These are phyloP conservation scores for Centrocercus urophasianus DNA, from an alignment of 2,113 vertebrate species.

Conservation along the genomic window DNA sequence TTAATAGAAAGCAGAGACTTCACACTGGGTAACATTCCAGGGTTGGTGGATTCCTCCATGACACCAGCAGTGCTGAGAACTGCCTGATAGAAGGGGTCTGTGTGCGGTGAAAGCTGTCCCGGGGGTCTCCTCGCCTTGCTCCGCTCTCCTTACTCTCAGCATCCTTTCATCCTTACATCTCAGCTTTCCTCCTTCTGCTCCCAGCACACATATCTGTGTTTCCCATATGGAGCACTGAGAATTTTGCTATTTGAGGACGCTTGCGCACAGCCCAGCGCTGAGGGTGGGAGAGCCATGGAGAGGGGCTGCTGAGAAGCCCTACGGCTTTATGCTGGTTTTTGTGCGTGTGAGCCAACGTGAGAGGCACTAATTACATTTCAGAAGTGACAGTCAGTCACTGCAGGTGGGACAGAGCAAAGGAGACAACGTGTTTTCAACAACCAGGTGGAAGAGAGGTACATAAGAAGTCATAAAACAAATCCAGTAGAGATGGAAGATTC, in stretches of 20 bases:
- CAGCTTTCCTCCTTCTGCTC: not conserved
- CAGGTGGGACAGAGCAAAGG: not conserved
- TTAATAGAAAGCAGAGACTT: conserved; percentile 1
- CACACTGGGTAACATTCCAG: not conserved
- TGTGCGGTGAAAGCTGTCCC: rapidly evolving
- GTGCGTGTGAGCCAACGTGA: not conserved
- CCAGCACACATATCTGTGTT: not conserved
- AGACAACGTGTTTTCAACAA: not conserved
- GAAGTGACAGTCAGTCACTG: not conserved
- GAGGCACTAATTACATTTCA: not conserved
- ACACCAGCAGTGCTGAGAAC: not conserved
- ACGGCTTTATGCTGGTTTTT: not conserved
- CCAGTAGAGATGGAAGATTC: not conserved
- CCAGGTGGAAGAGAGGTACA: not conserved
- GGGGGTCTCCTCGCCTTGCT: not conserved
- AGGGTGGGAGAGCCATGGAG: not conserved
- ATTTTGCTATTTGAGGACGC: conserved; percentile 11
- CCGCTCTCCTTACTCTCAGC: not conserved
- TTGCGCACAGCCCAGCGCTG: not conserved
- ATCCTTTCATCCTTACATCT: not conserved
- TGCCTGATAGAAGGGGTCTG: rapidly evolving
- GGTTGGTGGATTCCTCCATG: not conserved
- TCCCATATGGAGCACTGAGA: not conserved
- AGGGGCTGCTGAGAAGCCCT: not conserved
- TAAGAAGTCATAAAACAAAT: not conserved